phyloP scores from a whole-genome alignment of 1,140 invertebrate genomes.

The Chironomus striatipennis region DNA sequence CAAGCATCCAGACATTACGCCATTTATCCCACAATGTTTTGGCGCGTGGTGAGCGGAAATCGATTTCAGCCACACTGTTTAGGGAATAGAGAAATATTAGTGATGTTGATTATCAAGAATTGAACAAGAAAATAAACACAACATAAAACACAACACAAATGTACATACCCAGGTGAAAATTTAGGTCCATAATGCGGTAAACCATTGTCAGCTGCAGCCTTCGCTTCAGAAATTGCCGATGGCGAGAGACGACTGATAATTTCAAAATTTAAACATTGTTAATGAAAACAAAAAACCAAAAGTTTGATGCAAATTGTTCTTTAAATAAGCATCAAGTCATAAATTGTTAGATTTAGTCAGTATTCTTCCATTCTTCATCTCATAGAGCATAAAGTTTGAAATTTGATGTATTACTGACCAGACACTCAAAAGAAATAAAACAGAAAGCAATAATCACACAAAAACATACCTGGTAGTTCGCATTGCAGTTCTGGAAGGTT shows the following conservation, averaged over 20 bases:
- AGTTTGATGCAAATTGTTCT: background rate
- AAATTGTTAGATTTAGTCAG: background rate
- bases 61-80: slow-evolving; percentile 58
- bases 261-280: background rate
- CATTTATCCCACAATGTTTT: slow-evolving; percentile 92
- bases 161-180: slow-evolving; percentile 65
- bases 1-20: slow-evolving; percentile 92
- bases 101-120: too few species aligned
- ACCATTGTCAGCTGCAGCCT: slow-evolving; percentile 58
- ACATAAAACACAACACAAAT: slow-evolving; percentile 31
- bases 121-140: slow-evolving; percentile 1
- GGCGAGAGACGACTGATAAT: background rate
- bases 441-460: background rate
- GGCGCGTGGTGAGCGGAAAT: slow-evolving; percentile 81
- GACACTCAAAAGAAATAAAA: background rate
- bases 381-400: background rate
- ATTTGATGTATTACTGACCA: background rate
- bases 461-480: slow-evolving; percentile 45
- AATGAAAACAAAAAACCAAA: background rate
- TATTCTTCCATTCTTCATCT: background rate
- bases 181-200: slow-evolving; percentile 78
- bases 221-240: slow-evolving; percentile 56
- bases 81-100: background rate
- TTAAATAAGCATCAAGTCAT: background rate
- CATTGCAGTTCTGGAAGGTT: slow-evolving; percentile 36